Conservation (phyloP, 2,113 vertebrate genomes). For the Bothrops jararaca region DNA sequence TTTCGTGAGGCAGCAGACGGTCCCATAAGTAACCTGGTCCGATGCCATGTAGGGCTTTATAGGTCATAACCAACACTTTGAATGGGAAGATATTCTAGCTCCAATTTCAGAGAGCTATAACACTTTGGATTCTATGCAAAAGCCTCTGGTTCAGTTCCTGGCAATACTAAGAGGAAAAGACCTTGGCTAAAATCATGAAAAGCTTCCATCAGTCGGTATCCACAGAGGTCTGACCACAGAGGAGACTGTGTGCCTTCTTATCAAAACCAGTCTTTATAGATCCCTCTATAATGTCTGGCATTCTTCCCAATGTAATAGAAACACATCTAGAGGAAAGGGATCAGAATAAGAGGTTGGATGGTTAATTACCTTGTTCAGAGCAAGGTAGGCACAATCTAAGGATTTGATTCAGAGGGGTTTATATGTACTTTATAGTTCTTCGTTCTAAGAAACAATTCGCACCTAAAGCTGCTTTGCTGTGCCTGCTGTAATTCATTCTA, state of each 20-base stretch:
- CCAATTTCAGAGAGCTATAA: not conserved
- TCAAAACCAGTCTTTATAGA: not conserved
- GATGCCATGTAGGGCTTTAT: too few species aligned
- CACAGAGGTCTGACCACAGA: not conserved
- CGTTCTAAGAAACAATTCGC: not conserved
- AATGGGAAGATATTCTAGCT: not conserved
- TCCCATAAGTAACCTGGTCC: too few species aligned
- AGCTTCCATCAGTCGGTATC: not conserved
- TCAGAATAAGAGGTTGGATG: not conserved
- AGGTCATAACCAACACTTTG: too few species aligned
- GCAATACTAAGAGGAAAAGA: not conserved
- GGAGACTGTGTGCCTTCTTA: not conserved
- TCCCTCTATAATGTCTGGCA: not conserved
- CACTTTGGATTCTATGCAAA: not conserved
- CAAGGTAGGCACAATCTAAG: not conserved
- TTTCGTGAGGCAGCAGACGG: too few species aligned
- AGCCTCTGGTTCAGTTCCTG: not conserved
- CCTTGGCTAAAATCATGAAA: not conserved
- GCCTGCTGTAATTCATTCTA: slow-evolving; percentile 9
- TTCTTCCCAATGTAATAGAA: not conserved
- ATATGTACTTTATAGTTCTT: not conserved
- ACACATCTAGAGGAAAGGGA: not conserved
- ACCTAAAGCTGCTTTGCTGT: not conserved
- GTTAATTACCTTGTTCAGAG: not conserved
- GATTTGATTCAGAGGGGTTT: not conserved